Evolutionary conservation across 2,113 vertebrate genomes (phyloP).

Genomic region (Eurypyga helias): DNA sequence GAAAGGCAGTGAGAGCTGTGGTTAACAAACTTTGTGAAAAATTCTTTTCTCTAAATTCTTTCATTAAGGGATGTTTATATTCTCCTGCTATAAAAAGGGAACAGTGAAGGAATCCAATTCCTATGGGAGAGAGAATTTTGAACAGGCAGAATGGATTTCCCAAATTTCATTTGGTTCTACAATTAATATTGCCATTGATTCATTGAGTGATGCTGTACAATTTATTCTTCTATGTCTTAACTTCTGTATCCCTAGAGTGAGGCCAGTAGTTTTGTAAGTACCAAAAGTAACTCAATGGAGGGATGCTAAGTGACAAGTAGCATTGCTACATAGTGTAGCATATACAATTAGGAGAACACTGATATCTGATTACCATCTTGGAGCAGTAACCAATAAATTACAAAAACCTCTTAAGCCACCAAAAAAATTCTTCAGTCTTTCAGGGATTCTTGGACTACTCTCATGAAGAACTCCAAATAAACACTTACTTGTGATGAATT

Average conservation of each 20-base stretch:
- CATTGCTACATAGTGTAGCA: not conserved
- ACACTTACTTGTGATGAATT: not conserved
- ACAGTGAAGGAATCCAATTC: not conserved
- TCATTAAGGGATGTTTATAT: not conserved
- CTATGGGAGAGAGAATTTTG: not conserved
- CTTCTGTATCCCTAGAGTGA: not conserved
- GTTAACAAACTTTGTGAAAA: not conserved
- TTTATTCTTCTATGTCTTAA: not conserved
- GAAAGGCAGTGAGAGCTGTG: not conserved
- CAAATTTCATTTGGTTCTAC: not conserved
- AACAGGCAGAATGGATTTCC: not conserved
- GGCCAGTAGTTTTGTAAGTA: not conserved
- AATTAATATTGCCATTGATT: not conserved
- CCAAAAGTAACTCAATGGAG: not conserved
- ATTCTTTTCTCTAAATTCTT: not conserved
- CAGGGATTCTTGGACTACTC: not conserved
- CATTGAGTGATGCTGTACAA: not conserved
- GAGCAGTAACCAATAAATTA: not conserved
- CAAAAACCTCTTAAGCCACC: not conserved
- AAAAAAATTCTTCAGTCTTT: not conserved
- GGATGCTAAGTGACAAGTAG: not conserved
- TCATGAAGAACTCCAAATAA: not conserved
- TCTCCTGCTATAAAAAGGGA: not conserved
- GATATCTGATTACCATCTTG: not conserved
- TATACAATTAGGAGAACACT: not conserved